Conservation (phyloP, 1,140 invertebrate species). For the Maconellicoccus hirsutus region DNA sequence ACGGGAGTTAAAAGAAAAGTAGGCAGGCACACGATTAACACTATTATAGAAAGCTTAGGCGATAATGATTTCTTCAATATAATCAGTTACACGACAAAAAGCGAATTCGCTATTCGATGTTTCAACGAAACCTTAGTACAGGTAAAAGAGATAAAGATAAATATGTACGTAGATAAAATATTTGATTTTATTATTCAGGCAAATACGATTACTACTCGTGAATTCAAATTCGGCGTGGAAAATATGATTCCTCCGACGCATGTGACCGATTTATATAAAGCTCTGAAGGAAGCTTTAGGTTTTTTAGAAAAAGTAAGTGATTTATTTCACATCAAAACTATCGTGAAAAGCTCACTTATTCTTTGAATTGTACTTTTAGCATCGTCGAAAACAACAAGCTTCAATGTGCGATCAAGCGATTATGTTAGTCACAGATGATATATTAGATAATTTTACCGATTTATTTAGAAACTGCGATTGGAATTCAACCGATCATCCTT, state of each 20-base stretch:
- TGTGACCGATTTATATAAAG: conserved; percentile 89
- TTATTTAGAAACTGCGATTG: conserved; percentile 83
- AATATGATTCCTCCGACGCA: conserved; percentile 61
- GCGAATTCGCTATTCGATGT: conserved; percentile 69
- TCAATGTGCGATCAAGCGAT: conserved; percentile 80
- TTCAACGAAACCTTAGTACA: conserved; percentile 76
- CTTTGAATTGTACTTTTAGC: conserved; percentile 27
- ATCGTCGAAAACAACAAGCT: conserved; percentile 34
- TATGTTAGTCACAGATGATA: conserved; percentile 96
- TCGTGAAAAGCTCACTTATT: no score
- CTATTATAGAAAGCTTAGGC: conserved; percentile 91
- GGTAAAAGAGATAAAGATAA: conserved; percentile 38
- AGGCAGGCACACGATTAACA: conserved; percentile 83
- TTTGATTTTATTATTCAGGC: conserved; percentile 45
- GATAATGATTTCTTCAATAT: conserved; percentile 99
- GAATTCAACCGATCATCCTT: conserved; percentile 42
- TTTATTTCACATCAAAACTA: neutral
- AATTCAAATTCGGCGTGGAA: conserved; percentile 66
- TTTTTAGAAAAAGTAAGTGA: conserved; percentile 49
- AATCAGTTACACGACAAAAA: conserved; percentile 68
- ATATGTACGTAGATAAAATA: no score
- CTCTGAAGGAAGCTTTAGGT: conserved; percentile 80
- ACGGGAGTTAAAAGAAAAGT: conserved; percentile 85
- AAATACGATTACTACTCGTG: conserved; percentile 74
- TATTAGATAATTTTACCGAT: conserved; percentile 83